Evolutionary conservation across 2,797 vertebrate genomes (phyloP), one percentile per base, ranked within the genome.

Genomic region (Notoglanidium macrostoma): DNA sequence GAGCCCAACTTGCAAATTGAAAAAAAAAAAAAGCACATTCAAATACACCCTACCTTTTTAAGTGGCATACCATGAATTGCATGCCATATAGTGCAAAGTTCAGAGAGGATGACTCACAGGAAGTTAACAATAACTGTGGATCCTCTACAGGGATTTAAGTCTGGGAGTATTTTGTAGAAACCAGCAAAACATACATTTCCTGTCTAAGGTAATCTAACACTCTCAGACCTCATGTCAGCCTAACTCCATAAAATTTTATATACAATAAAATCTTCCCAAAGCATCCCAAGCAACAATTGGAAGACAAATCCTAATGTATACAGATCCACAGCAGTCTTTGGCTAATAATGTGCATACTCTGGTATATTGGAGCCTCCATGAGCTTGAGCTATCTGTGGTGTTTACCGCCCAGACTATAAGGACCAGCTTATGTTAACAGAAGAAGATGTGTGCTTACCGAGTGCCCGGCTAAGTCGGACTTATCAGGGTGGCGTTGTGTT

Each of bases 401-500:
- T 93, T 94, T 92, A 93, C 93, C 92, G 87, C 94, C 92, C 91
- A 84, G 40, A 65, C 91, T 92, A 88, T 95, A 95, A 95, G 90
- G 92, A 87, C 89, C 89, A 91, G 94, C 93, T 96, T 95, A 96
- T 90, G 92, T 93, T 91, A 92, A 94, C 93, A 95, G 94, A 95
- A 95, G 93, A 91, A 94, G 94, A 94, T 94, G 91, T 93, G 94
- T 95, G 93, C 96, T 96, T 96, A 96, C 95, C 95, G 94, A 95
- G 95, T 90, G 95, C 94, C 94, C 93, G 92, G 94, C 95, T 96
- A 95, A 96, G 96, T 95, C 95, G 96, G 95, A 95, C 92, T 96
- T 95, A 95, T 94, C 95, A 94, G 93, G 86, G 92, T 94, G 92
- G 93, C 85, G 94, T 94, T 92, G 94, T 94, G 94, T 95, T 94